Evolutionary conservation across 2,888 invertebrate species (phyloP).

Genomic region (Patella caerulea): DNA sequence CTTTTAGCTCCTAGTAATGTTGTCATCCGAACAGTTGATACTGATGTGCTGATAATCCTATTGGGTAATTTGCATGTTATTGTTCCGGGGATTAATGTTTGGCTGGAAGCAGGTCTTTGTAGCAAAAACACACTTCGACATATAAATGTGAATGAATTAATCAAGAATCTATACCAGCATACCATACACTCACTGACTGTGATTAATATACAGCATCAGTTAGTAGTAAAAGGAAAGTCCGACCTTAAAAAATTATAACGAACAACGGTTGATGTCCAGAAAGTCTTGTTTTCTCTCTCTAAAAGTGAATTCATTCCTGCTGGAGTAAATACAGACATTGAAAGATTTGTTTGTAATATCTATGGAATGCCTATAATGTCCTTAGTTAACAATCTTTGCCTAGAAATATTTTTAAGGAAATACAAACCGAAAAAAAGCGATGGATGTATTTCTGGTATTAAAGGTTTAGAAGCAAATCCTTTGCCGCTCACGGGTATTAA

Average conservation of each 20-base stretch:
- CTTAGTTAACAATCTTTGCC: neutral
- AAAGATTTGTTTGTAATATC: neutral
- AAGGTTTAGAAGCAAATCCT: neutral
- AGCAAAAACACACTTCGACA: neutral
- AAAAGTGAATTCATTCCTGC: neutral
- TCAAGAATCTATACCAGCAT: neutral
- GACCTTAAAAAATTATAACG: neutral
- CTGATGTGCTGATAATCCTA: no score
- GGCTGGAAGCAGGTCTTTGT: neutral
- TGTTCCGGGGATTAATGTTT: neutral
- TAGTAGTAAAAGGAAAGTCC: neutral
- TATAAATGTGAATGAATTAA: neutral
- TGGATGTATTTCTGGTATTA: neutral
- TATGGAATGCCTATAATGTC: neutral
- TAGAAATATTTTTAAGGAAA: neutral
- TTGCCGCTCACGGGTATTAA: neutral
- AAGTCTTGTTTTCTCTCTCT: neutral
- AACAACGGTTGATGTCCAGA: neutral
- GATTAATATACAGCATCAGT: neutral
- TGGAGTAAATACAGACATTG: neutral
- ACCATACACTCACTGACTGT: neutral
- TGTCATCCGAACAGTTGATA: no score
- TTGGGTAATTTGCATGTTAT: no score
- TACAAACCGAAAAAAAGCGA: neutral
- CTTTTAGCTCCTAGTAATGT: no score